These are phyloP conservation scores for Cryptoprocta ferox DNA, from an alignment of 2,797 vertebrate genomes.

Conservation along the genomic window DNA sequence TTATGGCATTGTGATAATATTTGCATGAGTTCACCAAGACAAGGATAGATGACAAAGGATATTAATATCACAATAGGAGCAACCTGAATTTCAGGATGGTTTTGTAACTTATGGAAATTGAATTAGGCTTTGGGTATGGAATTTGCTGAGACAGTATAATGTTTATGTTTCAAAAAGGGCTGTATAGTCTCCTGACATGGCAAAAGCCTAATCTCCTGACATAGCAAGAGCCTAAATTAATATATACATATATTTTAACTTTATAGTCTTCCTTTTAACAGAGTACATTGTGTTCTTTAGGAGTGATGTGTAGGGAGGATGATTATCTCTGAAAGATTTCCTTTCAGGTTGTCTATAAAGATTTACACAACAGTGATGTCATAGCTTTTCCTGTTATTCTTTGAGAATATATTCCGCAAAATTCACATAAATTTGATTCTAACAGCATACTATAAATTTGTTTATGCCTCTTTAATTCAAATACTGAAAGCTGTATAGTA, in stretches of 20 bases:
- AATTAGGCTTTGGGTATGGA: slow-evolving; percentile 32
- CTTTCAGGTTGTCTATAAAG: slow-evolving; percentile 64
- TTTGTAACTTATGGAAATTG: slow-evolving; percentile 37
- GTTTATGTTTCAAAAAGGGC: slow-evolving; percentile 43
- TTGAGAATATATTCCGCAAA: slow-evolving; percentile 34
- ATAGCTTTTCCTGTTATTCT: slow-evolving; percentile 72
- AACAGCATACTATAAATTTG: background rate
- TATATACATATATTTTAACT: slow-evolving; percentile 49
- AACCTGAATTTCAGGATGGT: slow-evolving; percentile 17
- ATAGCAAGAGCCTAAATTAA: slow-evolving; percentile 55
- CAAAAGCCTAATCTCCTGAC: slow-evolving; percentile 61
- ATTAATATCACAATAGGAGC: background rate
- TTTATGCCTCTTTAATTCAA: slow-evolving; percentile 8
- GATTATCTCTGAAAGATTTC: slow-evolving; percentile 60
- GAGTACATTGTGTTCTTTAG: slow-evolving; percentile 60
- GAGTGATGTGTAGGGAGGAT: slow-evolving; percentile 26
- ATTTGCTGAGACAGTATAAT: slow-evolving; percentile 50
- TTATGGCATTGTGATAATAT: slow-evolving; percentile 15
- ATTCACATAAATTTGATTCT: background rate
- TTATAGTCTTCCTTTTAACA: slow-evolving; percentile 54
- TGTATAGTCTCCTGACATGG: slow-evolving; percentile 62
- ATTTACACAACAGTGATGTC: slow-evolving; percentile 33
- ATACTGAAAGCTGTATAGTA: background rate
- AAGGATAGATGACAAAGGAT: background rate
- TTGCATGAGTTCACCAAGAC: background rate